Evolutionary conservation across 2,888 invertebrate genomes (phyloP), one percentile per base, ranked within the genome.

Genomic region (Elgonia sp.): DNA sequence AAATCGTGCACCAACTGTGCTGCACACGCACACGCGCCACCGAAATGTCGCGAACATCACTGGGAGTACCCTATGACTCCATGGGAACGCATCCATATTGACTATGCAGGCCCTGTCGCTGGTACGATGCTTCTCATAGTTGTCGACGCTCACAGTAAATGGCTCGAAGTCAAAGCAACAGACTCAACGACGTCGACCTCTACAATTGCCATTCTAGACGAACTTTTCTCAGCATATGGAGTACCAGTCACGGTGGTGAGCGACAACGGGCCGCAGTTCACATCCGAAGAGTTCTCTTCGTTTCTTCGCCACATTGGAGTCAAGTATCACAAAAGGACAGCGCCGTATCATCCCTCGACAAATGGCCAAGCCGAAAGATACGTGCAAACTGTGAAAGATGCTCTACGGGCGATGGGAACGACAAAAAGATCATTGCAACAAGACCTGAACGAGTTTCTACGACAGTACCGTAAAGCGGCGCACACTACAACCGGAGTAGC

Each of bases 401-500:
- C 88, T 9, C 55, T 89, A 16, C 40, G n/a, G 1, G 60, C 62
- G 39, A 84, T 87, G 81, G 7, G 14, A n/a, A 62, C 79, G 3
- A 84, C 84, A 3, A 39, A 14, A 62, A 60, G 39, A 16, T 16
- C 21, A 20, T 50, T 3, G 37, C 73, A 63, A 72, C 21, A 18
- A 16, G 39, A 86, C 46, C 16, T 86, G 18, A 86, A 77, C 62
- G 9, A 77, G 10, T 84, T 85, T 67, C 12, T 89, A 12, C 39
- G 86, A 14, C 72, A 86, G 8, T 87, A 89, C 65, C 20, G 89
- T n/a, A 79, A 67, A 29, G 69, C 84, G 67, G 57, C 86, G 63
- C 89, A 91, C 57, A 50, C 81, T 1, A 86, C 88, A 14, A 91
- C 91, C 20, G 88, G 88, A n/a, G 42, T 70, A 62, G 46, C 89